Percentiles rank a stretch among this genome's conserved stretches.
These are phyloP conservation scores for Sphecodes monilicornis DNA, from an alignment of 2,888 invertebrate species.

Conservation along the genomic window DNA sequence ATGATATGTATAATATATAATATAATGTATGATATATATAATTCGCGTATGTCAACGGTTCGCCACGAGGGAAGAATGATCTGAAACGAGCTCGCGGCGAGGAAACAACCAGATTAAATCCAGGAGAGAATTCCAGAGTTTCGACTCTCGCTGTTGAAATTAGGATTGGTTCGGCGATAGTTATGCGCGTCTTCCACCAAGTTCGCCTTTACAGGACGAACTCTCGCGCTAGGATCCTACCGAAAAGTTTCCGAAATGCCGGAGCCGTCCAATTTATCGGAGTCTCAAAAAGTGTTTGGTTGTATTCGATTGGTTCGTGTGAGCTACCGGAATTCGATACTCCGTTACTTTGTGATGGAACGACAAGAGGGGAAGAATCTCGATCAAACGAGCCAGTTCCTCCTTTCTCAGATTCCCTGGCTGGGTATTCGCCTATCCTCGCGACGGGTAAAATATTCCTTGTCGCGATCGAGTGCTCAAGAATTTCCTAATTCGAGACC, in stretches of 20 bases:
- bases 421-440: slow-evolving; percentile 57
- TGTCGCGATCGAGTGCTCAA: slow-evolving; percentile 44
- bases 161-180: slow-evolving; percentile 68
- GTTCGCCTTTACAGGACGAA: not conserved
- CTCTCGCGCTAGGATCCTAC: slow-evolving; percentile 7
- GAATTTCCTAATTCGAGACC: slow-evolving; percentile 61
- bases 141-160: slow-evolving; percentile 71
- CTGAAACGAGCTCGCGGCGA: not conserved
- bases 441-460: slow-evolving; percentile 38
- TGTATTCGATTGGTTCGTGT: slow-evolving; percentile 42
- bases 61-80: not conserved
- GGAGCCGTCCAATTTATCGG: slow-evolving; percentile 48
- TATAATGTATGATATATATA: no score
- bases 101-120: not conserved
- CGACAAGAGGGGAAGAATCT: slow-evolving; percentile 47
- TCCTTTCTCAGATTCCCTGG: slow-evolving; percentile 57
- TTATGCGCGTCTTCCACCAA: not conserved
- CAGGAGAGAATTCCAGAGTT: not conserved
- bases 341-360: slow-evolving; percentile 58
- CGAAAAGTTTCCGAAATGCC: slow-evolving; percentile 48
- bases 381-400: slow-evolving; percentile 53
- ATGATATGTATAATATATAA: no score
- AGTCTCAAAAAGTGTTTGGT: slow-evolving; percentile 51
- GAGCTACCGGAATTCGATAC: slow-evolving; percentile 68
- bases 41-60: not conserved